Percentiles rank a stretch among this genome's conserved stretches.
These are phyloP conservation scores for Florisuga fusca DNA, from an alignment of 2,797 vertebrate species.

Conservation along the genomic window DNA sequence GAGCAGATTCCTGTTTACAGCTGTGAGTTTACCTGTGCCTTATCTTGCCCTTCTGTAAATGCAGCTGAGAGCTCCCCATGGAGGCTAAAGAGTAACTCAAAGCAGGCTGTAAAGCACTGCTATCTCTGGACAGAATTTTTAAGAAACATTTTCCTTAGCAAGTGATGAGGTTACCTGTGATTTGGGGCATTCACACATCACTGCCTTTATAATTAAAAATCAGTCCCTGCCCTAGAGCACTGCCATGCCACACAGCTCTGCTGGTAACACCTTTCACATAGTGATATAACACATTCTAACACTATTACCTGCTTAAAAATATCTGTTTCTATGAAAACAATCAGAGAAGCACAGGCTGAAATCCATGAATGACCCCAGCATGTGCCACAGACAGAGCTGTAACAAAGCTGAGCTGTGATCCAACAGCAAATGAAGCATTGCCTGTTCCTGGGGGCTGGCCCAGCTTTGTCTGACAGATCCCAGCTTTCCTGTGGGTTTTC, in stretches of 20 bases:
- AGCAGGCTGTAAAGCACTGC: not conserved
- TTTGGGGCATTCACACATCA: not conserved
- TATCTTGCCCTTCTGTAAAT: not conserved
- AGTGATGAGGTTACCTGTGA: not conserved
- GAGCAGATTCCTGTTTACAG: not conserved
- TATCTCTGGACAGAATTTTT: not conserved
- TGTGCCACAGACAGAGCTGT: not conserved
- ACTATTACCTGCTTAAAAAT: not conserved
- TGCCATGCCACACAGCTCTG: not conserved
- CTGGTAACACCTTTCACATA: not conserved
- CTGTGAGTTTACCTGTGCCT: not conserved
- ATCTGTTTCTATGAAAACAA: not conserved
- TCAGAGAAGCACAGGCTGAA: not conserved
- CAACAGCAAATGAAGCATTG: not conserved
- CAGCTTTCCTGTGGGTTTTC: not conserved
- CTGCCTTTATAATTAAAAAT: not conserved
- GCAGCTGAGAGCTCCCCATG: not conserved
- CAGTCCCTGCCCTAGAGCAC: not conserved
- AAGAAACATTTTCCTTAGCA: not conserved
- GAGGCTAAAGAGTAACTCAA: not conserved
- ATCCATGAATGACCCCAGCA: not conserved
- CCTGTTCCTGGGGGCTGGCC: not conserved
- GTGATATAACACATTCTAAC: not conserved
- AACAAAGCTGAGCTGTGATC: conserved; percentile 17
- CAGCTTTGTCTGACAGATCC: not conserved